Base-by-base conservation (phyloP, 2,113 vertebrate genomes). In the Corythaixoides concolor region DNA sequence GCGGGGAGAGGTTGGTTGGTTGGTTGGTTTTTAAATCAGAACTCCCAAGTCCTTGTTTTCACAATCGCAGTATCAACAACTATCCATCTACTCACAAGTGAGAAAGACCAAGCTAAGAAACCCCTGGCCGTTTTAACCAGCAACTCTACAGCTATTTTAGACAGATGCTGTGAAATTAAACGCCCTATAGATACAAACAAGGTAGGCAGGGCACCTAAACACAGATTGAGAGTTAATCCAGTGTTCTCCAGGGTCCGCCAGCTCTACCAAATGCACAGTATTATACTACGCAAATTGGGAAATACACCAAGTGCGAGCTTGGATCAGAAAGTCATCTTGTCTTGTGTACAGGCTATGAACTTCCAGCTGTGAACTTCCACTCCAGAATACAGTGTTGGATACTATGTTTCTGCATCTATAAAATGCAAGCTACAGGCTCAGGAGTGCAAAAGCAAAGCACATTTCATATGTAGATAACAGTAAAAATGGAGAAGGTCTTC, bases 401-500 rank as follows among this genome's bases (percentile, higher is more conserved):
- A 4, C n/a, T 59, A 1, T 55, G 77, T 86, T 86, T 69, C 45
- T 89, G 27, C 17, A 12, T 58, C 16, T 33, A 43, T 62, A 58
- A 68, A 86, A 68, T 12, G 12, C 12, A 39, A 76, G 30, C 39
- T 56, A 9, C 15, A 60, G 21, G 50, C 27, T 66, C 33, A 74
- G 30, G 39, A 73, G 14, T 63, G 28, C 56, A 26, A 63, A 49
- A 75, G 35, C 43, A 69, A 23, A 64, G n/a, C n/a, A 28, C 4
- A 1, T 22, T 62, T 77, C 26, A 3, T 45, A 20, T 0, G 1
- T 45, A 50, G 12, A 53, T 74, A 5, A 8, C 2, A 24, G 37
- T 75, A 39, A 50, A 72, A 88, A 60, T 5, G 11, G 73, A 17
- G 37, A 78, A 78, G 15, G 18, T 90, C 30, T 8, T 85, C 16